These are phyloP conservation scores for Drosophila athabasca DNA, from an alignment of 1,140 invertebrate genomes.

Conservation along the genomic window DNA sequence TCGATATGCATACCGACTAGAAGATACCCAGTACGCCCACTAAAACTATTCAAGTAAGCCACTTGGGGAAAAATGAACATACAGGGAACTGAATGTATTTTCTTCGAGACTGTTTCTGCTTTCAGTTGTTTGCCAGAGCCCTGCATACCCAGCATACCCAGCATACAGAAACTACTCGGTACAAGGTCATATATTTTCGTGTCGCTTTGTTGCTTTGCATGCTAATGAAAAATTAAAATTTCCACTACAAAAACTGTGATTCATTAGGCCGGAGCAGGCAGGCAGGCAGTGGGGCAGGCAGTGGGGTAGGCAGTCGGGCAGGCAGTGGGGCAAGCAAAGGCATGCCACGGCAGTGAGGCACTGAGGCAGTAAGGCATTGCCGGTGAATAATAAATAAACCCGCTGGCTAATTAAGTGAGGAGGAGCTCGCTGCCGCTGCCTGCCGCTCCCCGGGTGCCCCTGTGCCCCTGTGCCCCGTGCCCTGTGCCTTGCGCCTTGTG, in stretches of 20 bases:
- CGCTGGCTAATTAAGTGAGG: constrained; percentile 78
- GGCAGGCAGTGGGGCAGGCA: background rate
- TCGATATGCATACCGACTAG: too few species aligned
- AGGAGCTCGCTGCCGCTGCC: constrained; percentile 25
- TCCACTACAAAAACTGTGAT: constrained; percentile 79
- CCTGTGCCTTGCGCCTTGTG: background rate
- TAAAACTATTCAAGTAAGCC: too few species aligned
- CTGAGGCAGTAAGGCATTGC: constrained; percentile 54
- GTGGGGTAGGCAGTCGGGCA: constrained; percentile 6
- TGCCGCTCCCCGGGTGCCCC: background rate
- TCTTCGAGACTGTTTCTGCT: too few species aligned
- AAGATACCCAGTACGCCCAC: too few species aligned
- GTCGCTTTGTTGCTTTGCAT: constrained; percentile 69
- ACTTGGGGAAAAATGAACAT: too few species aligned
- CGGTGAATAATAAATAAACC: constrained; percentile 79
- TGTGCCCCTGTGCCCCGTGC: background rate
- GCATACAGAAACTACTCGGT: constrained; percentile 60
- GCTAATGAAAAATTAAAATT: constrained; percentile 82
- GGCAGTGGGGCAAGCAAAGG: background rate
- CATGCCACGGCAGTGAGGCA: constrained; percentile 6
- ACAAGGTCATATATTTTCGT: constrained; percentile 79
- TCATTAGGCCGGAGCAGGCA: constrained; percentile 69
- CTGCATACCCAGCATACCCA: too few species aligned
- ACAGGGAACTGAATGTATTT: too few species aligned
- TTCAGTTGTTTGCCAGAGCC: too few species aligned